Evolutionary conservation across 2,888 invertebrate species (phyloP), one percentile per base, ranked within the genome.

Genomic region (Bibio marci): DNA sequence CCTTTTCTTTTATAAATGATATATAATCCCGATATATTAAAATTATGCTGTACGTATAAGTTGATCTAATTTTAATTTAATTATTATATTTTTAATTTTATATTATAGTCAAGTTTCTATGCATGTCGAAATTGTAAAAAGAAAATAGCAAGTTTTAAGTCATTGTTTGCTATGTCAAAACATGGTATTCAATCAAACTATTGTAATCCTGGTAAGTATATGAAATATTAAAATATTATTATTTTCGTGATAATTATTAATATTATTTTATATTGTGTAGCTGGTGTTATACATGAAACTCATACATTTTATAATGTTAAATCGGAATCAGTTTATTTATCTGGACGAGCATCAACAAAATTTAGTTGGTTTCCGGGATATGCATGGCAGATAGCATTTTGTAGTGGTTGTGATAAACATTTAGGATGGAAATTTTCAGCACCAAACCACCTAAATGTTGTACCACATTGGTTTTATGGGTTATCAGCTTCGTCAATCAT

Each of bases 281-380:
- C 63, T 47, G 87, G 87, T 14, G 69, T 73, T 51, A 76, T 86
- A 37, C 82, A 82, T 52, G 86, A 87, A 55, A 85, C 80, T 4
- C 65, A 87, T 31, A 87, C 86, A 1, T 66, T 78, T 1, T 64
- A 65, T 43, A 61, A 64, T 38, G 68, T 71, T 0, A 44, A 56
- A 35, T 57, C 62, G 15, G 65, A 70, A 44, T 59, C 69, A 14
- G 51, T 58, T 30, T 57, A 74, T 13, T 60, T 66, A 25, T 56
- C 53, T 34, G 62, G 63, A 1, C 62, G 65, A 35, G 70, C 80
- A 2, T 76, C 78, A 2, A 70, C 70, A n/a, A 72, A 79, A 48
- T 79, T 76, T 52, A 79, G 76, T 45, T 87, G 87, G 87, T 87
- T 87, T 58, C 85, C 86, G 6, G 85, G 82, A 19, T 87, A 85